Evolutionary conservation across 2,113 vertebrate genomes (phyloP), one percentile per base, ranked within the genome.

Genomic region (Nannobrachium achirus): DNA sequence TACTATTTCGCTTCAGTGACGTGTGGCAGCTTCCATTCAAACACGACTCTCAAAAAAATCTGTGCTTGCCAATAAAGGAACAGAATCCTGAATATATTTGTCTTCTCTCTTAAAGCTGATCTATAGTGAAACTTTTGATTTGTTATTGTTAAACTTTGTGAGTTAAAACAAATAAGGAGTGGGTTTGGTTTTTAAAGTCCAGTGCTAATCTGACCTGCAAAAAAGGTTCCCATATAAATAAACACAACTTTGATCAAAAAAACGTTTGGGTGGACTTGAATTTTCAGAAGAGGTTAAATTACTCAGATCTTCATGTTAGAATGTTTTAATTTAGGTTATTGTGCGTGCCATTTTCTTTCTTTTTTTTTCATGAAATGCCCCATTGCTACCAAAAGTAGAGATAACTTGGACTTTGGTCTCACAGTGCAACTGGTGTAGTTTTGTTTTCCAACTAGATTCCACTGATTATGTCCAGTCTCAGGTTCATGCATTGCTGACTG

Each of bases 1-100:
- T 89, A 88, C 88, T 87, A 71, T 87, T 90, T 82, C 63, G 90
- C 87, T 92, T 91, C 82, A 90, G 88, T 90, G 86, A 89, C 77
- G 76, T 84, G 85, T 90, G 90, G 87, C 87, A 85, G 92, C 89
- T 92, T 92, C 80, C 72, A 86, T 89, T 90, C 69, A 78, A 88
- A 86, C 81, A 80, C 71, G 80, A 89, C 75, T 88, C 87, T n/a
- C n/a, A n/a, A n/a, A n/a, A 78, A 73, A 81, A 75, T 63, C 52
- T 76, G 70, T 90, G 73, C 79, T 87, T 80, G 53, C 63, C 84
- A 85, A 78, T 83, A 82, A 84, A 83, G 67, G 46, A 80, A 72
- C 60, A 78, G 62, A 82, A 76, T 33, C 25, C 55, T 79, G 70
- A 82, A 63, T 78, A 63, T 78, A 69, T 65, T 33, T 73, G 78